phyloP scores from a whole-genome alignment of 2,888 invertebrate genomes.

The Dicycla oo region DNA sequence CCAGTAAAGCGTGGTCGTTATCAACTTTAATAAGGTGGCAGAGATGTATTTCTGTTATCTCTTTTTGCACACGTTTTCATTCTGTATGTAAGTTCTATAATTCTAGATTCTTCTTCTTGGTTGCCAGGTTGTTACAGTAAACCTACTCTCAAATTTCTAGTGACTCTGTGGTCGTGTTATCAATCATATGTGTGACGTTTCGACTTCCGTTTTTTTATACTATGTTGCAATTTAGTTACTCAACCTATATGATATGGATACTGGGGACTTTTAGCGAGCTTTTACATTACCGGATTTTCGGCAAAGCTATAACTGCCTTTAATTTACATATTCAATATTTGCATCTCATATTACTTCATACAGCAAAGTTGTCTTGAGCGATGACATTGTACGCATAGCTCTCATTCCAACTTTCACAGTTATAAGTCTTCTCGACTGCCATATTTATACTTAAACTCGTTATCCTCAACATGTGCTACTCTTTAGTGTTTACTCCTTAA shows the following conservation, averaged over 20 bases:
- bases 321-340: slow-evolving; percentile 1
- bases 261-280: background rate
- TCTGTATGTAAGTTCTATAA: background rate
- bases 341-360: background rate
- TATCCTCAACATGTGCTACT: background rate
- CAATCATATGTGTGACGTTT: slow-evolving; percentile 5
- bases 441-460: background rate
- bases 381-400: slow-evolving; percentile 3
- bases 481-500: background rate
- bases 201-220: slow-evolving; percentile 26
- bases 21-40: slow-evolving; percentile 33
- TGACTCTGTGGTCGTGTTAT: slow-evolving; percentile 7
- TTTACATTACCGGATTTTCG: background rate
- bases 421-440: background rate
- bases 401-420: slow-evolving; percentile 5
- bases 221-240: slow-evolving; percentile 23
- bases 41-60: slow-evolving; percentile 2
- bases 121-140: background rate
- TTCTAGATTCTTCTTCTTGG: background rate
- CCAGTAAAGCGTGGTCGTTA: slow-evolving; percentile 41
- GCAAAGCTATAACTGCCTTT: background rate
- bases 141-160: background rate
- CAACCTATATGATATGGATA: slow-evolving; percentile 1
- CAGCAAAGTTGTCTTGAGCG: background rate
- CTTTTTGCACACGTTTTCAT: background rate